These are phyloP conservation scores for Idris sp. DNA, from an alignment of 1,140 invertebrate species.

Conservation along the genomic window DNA sequence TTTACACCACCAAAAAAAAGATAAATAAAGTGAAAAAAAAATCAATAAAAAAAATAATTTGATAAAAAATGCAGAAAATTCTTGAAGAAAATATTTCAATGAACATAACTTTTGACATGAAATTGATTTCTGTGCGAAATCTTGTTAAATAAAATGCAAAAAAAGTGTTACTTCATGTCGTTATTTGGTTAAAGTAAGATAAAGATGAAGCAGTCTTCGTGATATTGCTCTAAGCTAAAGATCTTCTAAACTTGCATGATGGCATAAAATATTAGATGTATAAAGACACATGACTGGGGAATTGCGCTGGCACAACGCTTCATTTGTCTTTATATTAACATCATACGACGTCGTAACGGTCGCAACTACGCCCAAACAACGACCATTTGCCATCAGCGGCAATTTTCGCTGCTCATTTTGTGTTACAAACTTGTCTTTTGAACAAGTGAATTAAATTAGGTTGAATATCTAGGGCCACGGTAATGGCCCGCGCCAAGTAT, in stretches of 20 bases:
- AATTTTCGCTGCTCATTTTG: conserved; percentile 12
- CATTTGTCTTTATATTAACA: conserved; percentile 78
- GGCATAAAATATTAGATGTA: conserved; percentile 67
- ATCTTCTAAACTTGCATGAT: conserved; percentile 57
- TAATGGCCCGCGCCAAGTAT: too few species aligned
- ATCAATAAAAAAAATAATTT: too few species aligned
- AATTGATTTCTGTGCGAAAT: too few species aligned
- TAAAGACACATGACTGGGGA: conserved; percentile 75
- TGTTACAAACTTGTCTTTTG: conserved; percentile 16
- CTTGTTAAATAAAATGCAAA: too few species aligned
- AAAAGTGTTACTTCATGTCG: too few species aligned
- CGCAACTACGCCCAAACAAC: conserved; percentile 22
- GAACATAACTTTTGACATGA: not conserved
- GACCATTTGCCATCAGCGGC: conserved; percentile 6
- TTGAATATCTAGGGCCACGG: too few species aligned
- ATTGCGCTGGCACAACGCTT: conserved; percentile 64
- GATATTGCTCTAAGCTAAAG: conserved; percentile 52
- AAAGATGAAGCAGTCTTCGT: not conserved
- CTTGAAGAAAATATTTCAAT: too few species aligned
- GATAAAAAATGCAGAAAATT: too few species aligned
- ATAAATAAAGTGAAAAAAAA: too few species aligned
- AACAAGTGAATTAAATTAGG: conserved; percentile 12
- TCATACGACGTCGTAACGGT: conserved; percentile 56
- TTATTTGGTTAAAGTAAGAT: too few species aligned
- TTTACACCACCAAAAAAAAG: too few species aligned